Conservation (phyloP, 2,888 invertebrate species). For the Crocallis elinguaria region DNA sequence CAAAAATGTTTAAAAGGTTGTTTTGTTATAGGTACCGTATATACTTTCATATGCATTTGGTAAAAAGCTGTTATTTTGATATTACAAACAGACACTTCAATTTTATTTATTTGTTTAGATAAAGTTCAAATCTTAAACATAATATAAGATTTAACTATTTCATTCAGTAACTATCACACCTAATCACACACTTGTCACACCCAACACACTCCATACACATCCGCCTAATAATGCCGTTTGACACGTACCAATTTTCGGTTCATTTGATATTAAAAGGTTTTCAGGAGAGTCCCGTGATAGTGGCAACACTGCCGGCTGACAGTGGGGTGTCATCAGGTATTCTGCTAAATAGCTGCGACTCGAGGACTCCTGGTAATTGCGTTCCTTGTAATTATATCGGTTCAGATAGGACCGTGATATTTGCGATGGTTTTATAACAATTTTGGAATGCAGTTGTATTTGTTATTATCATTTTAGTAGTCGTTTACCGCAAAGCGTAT, state of each 20-base stretch:
- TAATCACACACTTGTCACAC: slow-evolving; percentile 18
- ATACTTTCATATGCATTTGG: no score
- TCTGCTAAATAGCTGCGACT: slow-evolving; percentile 38
- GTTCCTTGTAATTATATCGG: slow-evolving; percentile 23
- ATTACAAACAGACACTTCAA: no score
- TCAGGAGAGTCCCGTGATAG: slow-evolving; percentile 56
- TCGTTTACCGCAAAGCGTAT: no score
- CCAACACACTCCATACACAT: slow-evolving; percentile 38
- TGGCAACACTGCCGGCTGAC: slow-evolving; percentile 26
- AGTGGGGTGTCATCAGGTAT: slow-evolving; percentile 56
- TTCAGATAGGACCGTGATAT: slow-evolving; percentile 2
- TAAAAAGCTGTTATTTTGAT: no score
- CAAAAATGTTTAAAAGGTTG: no score
- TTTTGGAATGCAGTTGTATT: no score
- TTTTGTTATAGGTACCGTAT: no score
- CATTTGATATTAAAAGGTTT: slow-evolving; percentile 84
- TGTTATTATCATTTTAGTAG: no score
- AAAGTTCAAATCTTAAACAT: no score
- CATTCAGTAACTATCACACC: slow-evolving; percentile 32
- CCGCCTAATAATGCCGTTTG: slow-evolving; percentile 79
- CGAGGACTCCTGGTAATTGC: slow-evolving; percentile 20
- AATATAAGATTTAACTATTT: no score
- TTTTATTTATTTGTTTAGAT: no score
- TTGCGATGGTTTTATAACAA: neutral
- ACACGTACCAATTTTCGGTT: slow-evolving; percentile 83